Conservation (phyloP, 1,140 invertebrate species). For the Ericerus pela region DNA sequence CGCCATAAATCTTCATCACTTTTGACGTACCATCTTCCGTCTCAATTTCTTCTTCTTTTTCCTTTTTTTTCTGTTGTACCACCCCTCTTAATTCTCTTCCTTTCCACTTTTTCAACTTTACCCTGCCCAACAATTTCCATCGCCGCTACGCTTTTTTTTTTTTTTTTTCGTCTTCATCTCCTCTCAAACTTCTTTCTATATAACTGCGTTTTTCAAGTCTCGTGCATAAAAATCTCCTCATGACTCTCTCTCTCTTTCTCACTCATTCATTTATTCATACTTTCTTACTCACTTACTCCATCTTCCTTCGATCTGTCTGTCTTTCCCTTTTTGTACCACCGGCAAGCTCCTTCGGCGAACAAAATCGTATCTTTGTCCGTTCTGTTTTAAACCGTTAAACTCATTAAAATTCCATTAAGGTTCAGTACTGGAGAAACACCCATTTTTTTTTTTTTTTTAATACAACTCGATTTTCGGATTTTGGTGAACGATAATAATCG, state of each 20-base stretch:
- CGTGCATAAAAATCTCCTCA: conserved; percentile 1
- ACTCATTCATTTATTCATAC: neutral
- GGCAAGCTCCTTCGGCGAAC: too few relatives aligned
- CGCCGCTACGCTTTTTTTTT: too few relatives aligned
- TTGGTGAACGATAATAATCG: too few relatives aligned
- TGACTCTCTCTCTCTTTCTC: too few relatives aligned
- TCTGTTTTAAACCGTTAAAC: conserved; percentile 11
- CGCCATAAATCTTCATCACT: conserved; percentile 9
- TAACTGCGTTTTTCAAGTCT: neutral
- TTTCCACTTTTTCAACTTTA: too few relatives aligned
- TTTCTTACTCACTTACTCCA: neutral
- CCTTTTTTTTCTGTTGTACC: neutral
- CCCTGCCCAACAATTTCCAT: too few relatives aligned
- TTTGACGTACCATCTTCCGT: conserved; percentile 10
- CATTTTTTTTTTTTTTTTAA: too few relatives aligned
- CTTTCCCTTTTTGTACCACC: neutral
- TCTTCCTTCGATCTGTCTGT: neutral
- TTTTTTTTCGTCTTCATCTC: too few relatives aligned
- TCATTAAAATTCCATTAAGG: conserved; percentile 10
- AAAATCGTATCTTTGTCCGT: neutral
- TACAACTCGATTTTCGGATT: too few relatives aligned
- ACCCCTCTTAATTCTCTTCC: too few relatives aligned
- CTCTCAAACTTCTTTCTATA: too few relatives aligned
- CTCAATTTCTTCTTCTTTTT: conserved; percentile 10
- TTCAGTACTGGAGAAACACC: too few relatives aligned